Percentiles rank a stretch among this genome's conserved stretches.
Conservation (phyloP, 2,888 invertebrate species). For the Cacoxenus indagator region DNA sequence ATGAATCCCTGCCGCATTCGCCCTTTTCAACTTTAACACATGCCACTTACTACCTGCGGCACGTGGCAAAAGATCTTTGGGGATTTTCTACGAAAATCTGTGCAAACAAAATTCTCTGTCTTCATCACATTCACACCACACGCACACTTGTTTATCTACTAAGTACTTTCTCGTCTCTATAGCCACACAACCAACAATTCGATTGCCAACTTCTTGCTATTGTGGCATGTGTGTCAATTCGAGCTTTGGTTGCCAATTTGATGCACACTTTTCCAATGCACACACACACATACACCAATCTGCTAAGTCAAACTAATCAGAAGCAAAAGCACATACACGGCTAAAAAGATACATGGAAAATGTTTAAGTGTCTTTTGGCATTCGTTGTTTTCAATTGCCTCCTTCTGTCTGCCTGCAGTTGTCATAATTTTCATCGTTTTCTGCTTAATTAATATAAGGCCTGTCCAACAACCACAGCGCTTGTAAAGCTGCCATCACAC, state of each 20-base stretch:
- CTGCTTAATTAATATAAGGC: not conserved
- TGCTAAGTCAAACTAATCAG: too few species aligned
- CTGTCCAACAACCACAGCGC: not conserved
- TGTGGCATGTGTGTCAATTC: too few species aligned
- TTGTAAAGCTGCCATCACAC: too few species aligned
- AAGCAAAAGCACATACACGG: not conserved
- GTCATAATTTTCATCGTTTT: not conserved
- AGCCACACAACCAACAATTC: not conserved
- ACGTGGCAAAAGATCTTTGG: not conserved
- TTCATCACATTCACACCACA: not conserved
- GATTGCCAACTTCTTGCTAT: not conserved
- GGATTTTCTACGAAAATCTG: not conserved
- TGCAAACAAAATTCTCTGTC: too few species aligned
- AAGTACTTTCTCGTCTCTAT: not conserved
- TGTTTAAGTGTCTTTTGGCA: not conserved
- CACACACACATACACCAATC: too few species aligned
- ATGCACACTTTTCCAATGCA: too few species aligned
- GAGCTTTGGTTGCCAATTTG: too few species aligned
- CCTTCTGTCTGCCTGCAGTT: slow-evolving; percentile 13
- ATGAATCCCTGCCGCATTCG: not conserved
- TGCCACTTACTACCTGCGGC: not conserved
- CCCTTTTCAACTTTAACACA: too few species aligned
- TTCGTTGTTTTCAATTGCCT: not conserved
- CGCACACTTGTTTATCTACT: not conserved
- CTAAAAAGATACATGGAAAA: not conserved